Conservation (phyloP, 2,113 vertebrate genomes). For the Phrynosoma blainvillii region DNA sequence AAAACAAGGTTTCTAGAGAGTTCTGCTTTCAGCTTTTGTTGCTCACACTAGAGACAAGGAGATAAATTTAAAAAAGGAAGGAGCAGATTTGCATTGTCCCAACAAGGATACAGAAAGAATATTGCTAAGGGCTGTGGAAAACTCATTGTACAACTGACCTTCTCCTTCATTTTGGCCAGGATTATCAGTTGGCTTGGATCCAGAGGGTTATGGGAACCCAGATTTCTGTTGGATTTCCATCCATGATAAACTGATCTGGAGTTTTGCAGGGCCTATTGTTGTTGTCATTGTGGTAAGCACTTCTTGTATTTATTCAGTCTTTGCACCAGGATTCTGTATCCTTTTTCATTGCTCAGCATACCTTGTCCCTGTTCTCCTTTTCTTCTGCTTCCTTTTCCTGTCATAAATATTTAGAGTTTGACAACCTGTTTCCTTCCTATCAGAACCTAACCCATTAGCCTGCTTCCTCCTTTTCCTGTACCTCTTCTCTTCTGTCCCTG, state of each 20-base stretch:
- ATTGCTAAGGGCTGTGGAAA: neutral
- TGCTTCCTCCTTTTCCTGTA: conserved; percentile 8
- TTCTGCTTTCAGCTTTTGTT: neutral
- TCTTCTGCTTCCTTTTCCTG: conserved; percentile 28
- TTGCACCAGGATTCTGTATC: conserved; percentile 25
- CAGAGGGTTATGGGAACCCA: conserved; percentile 95
- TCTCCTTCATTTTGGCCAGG: conserved; percentile 73
- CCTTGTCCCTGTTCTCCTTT: conserved; percentile 20
- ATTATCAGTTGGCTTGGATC: conserved; percentile 93
- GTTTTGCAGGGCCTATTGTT: conserved; percentile 94
- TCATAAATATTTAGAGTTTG: neutral
- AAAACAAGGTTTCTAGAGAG: neutral
- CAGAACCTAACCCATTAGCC: neutral
- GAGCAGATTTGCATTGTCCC: neutral
- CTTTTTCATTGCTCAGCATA: conserved; percentile 21
- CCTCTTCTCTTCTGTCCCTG: conserved; percentile 4
- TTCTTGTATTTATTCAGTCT: conserved; percentile 48
- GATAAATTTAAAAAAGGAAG: neutral
- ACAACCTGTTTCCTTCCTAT: neutral
- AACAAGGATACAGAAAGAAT: too few relatives aligned
- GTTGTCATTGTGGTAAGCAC: conserved; percentile 92
- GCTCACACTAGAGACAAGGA: neutral
- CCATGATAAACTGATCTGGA: conserved; percentile 97
- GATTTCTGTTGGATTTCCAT: conserved; percentile 99
- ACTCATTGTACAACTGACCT: conserved; percentile 15